Evolutionary conservation across 2,797 vertebrate species (phyloP), one percentile per base, ranked within the genome.

Genomic region (Alfaro cultratus): DNA sequence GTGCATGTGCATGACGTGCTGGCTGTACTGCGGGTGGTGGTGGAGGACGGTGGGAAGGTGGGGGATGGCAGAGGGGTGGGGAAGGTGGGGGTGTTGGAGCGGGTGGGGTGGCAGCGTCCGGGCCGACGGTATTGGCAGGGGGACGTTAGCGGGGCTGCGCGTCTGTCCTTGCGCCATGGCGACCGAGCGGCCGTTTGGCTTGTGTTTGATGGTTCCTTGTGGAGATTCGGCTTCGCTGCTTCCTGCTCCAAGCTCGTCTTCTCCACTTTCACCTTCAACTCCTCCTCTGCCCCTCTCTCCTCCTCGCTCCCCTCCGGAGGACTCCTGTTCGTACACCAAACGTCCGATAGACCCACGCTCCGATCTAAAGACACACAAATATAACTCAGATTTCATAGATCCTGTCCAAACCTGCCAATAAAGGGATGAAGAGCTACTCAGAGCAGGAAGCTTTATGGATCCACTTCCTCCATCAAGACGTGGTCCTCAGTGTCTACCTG

Each of bases 161-260:
- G 94, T 92, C 77, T 96, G 97, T 23, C 97, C 97, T 87, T 97
- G 97, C 5, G 95, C 94, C 77, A 95, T 85, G 91, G 94, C 91
- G 60, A 95, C 84, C 0, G 96, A 93, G 88, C 94, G 82, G 70
- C 94, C 88, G 62, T 92, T 94, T 2, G 95, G 95, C 80, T 95
- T 96, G 94, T 96, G 96, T 92, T 97, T 97, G 79, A 97, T 96
- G 78, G 96, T 97, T 82, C 97, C 96, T 76, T 98, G 97, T 1
- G 96, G 96, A 46, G 96, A 96, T 43, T 95, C 94, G 1, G 86
- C 91, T 8, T 93, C 93, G 6, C 92, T 94, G 85, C 92, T 92
- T 8, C 80, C 92, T 71, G 85, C 86, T 43, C 83, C 90, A 67
- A 75, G 83, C 71, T 93, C 93, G 0, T 93, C 93, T 74, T 93